phyloP scores from a whole-genome alignment of 2,113 vertebrate species.

The Plecturocebus donacophilus region DNA sequence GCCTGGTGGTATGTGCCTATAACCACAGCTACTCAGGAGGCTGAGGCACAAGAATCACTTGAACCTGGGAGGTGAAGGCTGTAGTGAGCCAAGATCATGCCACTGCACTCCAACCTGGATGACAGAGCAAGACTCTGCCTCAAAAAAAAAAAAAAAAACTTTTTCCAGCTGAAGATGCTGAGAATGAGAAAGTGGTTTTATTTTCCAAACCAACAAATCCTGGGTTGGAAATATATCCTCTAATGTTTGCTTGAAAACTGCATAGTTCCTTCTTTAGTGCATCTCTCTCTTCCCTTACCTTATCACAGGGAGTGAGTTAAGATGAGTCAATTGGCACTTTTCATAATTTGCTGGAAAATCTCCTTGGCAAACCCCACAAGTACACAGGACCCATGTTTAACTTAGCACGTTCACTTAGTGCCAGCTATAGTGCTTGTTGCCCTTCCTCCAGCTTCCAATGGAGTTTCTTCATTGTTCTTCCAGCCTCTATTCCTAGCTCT shows the following conservation, averaged over 20 bases:
- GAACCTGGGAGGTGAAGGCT: too few species aligned
- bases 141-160: too few species aligned
- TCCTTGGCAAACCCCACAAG: not conserved
- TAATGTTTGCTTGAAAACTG: not conserved
- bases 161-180: not conserved
- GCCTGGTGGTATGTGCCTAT: too few species aligned
- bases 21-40: too few species aligned
- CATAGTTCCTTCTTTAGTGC: not conserved
- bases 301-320: not conserved
- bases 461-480: not conserved
- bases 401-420: too few species aligned
- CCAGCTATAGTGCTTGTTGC: too few species aligned
- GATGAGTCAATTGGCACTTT: not conserved
- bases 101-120: too few species aligned
- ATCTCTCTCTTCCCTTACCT: not conserved
- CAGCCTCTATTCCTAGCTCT: not conserved
- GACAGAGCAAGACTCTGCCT: too few species aligned
- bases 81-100: too few species aligned
- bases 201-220: not conserved
- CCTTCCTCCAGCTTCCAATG: not conserved
- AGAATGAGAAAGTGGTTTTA: not conserved
- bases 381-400: too few species aligned
- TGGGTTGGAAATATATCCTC: not conserved
- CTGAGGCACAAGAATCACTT: too few species aligned
- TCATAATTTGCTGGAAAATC: not conserved